Percentiles rank a stretch among this genome's conserved stretches.
phyloP scores from a whole-genome alignment of 1,140 invertebrate species.

The Sitodiplosis mosellana region DNA sequence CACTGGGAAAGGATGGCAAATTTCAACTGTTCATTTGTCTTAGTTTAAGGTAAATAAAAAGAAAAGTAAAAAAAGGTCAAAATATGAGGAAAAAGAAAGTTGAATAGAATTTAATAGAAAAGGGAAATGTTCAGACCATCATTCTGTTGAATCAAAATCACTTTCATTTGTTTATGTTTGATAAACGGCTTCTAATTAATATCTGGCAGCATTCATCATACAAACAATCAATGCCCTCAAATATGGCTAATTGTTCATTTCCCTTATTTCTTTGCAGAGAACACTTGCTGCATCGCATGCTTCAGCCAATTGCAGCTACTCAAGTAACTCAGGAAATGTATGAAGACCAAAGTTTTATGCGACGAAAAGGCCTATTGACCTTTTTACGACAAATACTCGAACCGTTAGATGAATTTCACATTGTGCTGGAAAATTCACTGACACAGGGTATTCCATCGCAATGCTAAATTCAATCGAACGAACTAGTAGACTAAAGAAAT shows the following conservation, averaged over 20 bases:
- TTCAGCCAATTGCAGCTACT: slow-evolving; percentile 69
- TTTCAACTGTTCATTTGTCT: slow-evolving; percentile 94
- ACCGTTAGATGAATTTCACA: slow-evolving; percentile 81
- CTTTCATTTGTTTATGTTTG: too few species aligned
- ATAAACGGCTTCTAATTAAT: too few species aligned
- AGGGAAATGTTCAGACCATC: neutral
- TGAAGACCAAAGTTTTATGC: slow-evolving; percentile 84
- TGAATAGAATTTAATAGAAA: neutral
- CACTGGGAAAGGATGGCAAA: slow-evolving; percentile 93
- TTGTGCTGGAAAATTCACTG: slow-evolving; percentile 82
- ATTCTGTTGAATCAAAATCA: too few species aligned
- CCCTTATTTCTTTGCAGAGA: slow-evolving; percentile 50
- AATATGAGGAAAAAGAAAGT: neutral
- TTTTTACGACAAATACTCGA: slow-evolving; percentile 84
- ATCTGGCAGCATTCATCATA: neutral
- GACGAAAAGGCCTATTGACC: slow-evolving; percentile 63
- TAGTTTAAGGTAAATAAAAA: slow-evolving; percentile 30
- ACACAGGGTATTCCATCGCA: slow-evolving; percentile 71
- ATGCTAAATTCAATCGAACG: slow-evolving; percentile 11
- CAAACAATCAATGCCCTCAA: too few species aligned
- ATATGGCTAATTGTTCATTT: too few species aligned
- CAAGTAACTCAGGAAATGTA: slow-evolving; percentile 84
- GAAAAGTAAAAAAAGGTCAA: neutral
- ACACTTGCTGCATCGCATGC: slow-evolving; percentile 74
- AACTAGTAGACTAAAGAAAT: too few species aligned